These are phyloP conservation scores for Agonopterix heracliana DNA, from an alignment of 2,888 invertebrate species.

Conservation along the genomic window DNA sequence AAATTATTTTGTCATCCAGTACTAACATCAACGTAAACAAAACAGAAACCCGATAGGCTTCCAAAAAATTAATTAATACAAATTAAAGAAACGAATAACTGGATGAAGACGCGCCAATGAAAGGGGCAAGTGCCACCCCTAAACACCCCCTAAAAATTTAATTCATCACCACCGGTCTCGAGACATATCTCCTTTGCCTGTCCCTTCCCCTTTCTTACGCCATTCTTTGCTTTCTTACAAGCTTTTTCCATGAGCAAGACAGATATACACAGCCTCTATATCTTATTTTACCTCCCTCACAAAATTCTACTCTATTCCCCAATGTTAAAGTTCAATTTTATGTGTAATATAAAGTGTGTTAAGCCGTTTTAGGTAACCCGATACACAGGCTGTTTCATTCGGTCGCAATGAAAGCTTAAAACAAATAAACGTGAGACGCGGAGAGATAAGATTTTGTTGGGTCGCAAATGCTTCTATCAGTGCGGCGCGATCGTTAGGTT, in stretches of 20 bases:
- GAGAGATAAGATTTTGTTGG: constrained; percentile 56
- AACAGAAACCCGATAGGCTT: too few relatives aligned
- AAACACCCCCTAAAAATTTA: constrained; percentile 73
- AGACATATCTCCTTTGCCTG: constrained; percentile 67
- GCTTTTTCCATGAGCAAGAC: constrained; percentile 65
- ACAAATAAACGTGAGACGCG: constrained; percentile 66
- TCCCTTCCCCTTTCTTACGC: constrained; percentile 70
- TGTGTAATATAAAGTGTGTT: constrained; percentile 10
- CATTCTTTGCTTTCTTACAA: constrained; percentile 74
- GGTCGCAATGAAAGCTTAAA: constrained; percentile 70
- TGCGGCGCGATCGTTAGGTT: constrained; percentile 6
- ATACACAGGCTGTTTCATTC: constrained; percentile 65
- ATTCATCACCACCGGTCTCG: constrained; percentile 68
- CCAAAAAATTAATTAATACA: constrained; percentile 58
- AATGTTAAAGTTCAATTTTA: constrained; percentile 10
- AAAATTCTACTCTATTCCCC: constrained; percentile 16
- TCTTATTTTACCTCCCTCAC: constrained; percentile 15
- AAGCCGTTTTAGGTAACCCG: constrained; percentile 32
- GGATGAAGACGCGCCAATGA: constrained; percentile 65
- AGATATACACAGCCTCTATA: constrained; percentile 35
- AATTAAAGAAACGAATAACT: constrained; percentile 65
- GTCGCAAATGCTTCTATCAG: constrained; percentile 5
- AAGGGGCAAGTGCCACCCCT: constrained; percentile 57
- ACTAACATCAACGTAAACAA: too few relatives aligned
- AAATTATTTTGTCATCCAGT: too few relatives aligned